Percentiles rank a stretch among this genome's conserved stretches.
Evolutionary conservation across 1,140 invertebrate genomes (phyloP).

Genomic region (Stegodyphus dumicola): DNA sequence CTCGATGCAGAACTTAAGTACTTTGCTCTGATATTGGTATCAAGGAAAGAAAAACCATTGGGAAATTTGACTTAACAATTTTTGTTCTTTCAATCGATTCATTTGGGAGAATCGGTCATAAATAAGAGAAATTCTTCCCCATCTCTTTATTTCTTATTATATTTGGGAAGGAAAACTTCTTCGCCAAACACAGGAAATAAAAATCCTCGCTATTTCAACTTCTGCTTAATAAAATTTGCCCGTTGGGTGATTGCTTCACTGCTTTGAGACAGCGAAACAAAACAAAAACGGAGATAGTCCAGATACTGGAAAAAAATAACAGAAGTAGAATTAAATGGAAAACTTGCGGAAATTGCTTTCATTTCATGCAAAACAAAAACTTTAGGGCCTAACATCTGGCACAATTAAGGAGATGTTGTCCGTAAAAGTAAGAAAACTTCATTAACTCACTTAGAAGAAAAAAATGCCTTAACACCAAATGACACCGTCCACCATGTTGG

Average conservation of each 20-base stretch:
- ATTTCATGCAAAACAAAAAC: conserved; percentile 8
- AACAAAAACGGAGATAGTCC: conserved; percentile 12
- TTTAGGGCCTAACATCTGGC: conserved; percentile 28
- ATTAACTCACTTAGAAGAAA: conserved; percentile 33
- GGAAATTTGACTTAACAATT: no score
- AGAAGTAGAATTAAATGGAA: conserved; percentile 32
- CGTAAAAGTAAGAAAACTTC: conserved; percentile 43
- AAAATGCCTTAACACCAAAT: neutral
- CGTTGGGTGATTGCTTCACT: conserved; percentile 22
- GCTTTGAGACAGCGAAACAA: neutral
- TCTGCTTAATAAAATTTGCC: conserved; percentile 51
- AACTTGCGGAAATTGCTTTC: conserved; percentile 43
- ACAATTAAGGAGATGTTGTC: conserved; percentile 39
- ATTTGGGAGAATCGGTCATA: neutral
- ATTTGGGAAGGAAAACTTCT: conserved; percentile 25
- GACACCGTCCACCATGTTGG: neutral
- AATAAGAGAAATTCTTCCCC: neutral
- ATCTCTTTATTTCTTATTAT: conserved; percentile 17
- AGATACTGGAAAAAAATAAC: conserved; percentile 1
- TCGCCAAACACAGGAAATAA: neutral
- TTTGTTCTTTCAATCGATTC: no score
- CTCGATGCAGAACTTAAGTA: no score
- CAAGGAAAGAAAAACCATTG: no score
- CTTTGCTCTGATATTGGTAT: no score
- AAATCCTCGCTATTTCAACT: neutral